Conservation (phyloP, 2,888 invertebrate species). For the Diadegma fenestrale region DNA sequence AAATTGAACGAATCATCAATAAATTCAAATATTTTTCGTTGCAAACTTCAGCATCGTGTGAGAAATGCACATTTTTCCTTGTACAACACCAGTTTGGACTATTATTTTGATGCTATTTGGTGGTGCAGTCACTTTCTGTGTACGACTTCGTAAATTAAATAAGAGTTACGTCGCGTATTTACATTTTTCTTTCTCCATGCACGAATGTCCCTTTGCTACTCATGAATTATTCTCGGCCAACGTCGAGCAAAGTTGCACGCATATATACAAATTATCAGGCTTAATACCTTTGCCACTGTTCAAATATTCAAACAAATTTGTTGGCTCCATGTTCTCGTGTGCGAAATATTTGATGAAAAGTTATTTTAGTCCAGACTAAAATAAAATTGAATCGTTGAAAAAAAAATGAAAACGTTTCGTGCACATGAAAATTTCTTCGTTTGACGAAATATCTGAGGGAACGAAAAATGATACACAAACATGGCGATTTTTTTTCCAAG, state of each 20-base stretch:
- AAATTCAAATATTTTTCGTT: too few species aligned
- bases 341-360: conserved; percentile 33
- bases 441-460: conserved; percentile 36
- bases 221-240: conserved; percentile 14
- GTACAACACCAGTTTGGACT: not conserved
- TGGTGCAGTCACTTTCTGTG: not conserved
- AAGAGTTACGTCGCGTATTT: not conserved
- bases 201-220: conserved; percentile 1
- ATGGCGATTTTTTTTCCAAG: conserved; percentile 23
- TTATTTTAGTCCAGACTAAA: conserved; percentile 24
- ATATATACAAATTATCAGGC: conserved; percentile 21
- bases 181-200: not conserved
- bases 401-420: conserved; percentile 45
- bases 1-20: too few species aligned
- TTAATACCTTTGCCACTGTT: not conserved
- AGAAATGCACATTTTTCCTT: not conserved
- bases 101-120: not conserved
- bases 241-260: conserved; percentile 7
- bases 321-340: conserved; percentile 14
- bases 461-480: conserved; percentile 38
- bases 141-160: not conserved
- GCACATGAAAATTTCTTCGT: conserved; percentile 35
- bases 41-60: too few species aligned
- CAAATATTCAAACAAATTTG: conserved; percentile 40
- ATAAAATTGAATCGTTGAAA: too few species aligned